These are phyloP conservation scores for Pampus argenteus DNA, from an alignment of 2,797 vertebrate genomes.

Conservation along the genomic window DNA sequence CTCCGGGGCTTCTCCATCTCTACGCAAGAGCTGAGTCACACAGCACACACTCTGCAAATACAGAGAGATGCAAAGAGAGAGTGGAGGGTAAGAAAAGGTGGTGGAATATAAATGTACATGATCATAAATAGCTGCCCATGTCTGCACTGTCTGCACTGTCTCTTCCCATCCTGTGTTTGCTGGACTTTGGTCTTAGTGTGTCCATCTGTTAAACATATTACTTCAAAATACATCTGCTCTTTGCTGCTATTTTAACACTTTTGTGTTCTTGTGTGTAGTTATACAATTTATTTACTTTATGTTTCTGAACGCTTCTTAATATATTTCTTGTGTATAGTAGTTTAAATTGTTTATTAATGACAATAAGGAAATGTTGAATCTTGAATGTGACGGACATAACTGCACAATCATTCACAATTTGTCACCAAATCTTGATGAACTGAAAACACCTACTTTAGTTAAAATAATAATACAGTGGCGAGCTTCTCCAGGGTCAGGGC, in stretches of 20 bases:
- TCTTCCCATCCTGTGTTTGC: not conserved
- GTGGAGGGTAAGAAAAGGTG: not conserved
- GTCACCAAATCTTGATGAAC: not conserved
- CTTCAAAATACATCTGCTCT: not conserved
- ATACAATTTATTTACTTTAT: not conserved
- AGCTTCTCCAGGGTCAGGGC: not conserved
- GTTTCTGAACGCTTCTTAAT: not conserved
- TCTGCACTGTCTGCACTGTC: not conserved
- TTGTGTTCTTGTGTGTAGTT: not conserved
- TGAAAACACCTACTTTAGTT: not conserved
- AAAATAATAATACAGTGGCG: not conserved
- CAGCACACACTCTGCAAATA: constrained; percentile 79
- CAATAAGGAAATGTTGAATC: no score
- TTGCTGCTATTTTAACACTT: not conserved
- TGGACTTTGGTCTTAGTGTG: not conserved
- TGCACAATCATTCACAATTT: not conserved
- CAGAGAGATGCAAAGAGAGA: constrained; percentile 18
- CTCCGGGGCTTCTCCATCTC: constrained; percentile 98
- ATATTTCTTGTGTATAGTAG: no score
- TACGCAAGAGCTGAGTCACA: constrained; percentile 76
- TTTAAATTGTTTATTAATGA: no score
- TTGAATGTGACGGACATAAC: no score
- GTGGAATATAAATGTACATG: no score
- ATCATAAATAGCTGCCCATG: not conserved
- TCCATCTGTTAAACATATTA: not conserved